Base-by-base conservation (phyloP, 35 echinoderm and acorn worm species). In the Ptychodera flava region DNA sequence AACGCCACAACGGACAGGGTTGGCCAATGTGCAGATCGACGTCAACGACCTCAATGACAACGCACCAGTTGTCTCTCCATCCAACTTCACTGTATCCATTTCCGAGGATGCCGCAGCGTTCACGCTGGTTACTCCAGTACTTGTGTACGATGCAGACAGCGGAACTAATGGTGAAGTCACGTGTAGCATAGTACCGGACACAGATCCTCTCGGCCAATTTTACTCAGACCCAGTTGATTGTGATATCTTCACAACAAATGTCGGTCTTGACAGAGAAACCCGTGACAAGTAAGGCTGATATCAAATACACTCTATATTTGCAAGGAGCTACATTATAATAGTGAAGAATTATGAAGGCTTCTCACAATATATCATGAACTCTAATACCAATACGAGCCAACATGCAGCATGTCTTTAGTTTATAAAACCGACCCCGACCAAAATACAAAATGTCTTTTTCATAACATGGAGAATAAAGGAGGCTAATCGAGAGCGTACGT, bases 41-140 rank as follows among this genome's bases (percentile, higher is more conserved):
- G 92, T 98, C 85, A 90, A 85, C 0, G 92, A 98, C 85, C 77
- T 90, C 28, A 98, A 98, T 37, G 95, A 98, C 92, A 94, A 98
- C 34, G 77, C 33, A 35, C 95, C 95, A 0, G 38, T 76, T 0
- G 90, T 94, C 80, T 84, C 92, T 16, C 95, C 92, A 30, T 45
- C 38, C 29, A 83, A 82, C 1, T 86, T 86, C 1, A 83, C 31
- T 16, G 31, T 88, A 16, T 30, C 34, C 35, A 83, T 83, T 1
- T 34, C 82, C 1, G 82, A 83, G 30, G 82, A 36, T 10, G 37
- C 35, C 30, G 28, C 35, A 36, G 82, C 45, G 6, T 6, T 12
- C 22, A 22, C 22, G 45, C 22, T 64, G 22, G 45, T 64, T 64
- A 64, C 45, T 64, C 45, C 45, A 22, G 22, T 64, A 64, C 45